Evolutionary conservation across 1,140 invertebrate species (phyloP).

Genomic region (Scaptomyza pallida): DNA sequence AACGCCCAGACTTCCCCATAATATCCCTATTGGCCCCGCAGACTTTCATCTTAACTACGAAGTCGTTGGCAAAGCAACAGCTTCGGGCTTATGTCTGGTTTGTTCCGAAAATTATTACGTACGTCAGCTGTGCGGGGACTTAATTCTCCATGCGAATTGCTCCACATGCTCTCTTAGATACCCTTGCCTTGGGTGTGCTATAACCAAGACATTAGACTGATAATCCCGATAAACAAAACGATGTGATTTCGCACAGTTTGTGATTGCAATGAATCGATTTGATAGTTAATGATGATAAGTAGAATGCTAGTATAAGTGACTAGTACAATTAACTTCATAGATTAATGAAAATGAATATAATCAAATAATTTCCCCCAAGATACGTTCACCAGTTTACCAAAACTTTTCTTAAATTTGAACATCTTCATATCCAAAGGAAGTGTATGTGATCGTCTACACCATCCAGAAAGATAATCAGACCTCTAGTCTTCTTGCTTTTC

Average conservation of each 20-base stretch:
- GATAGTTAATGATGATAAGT: background rate
- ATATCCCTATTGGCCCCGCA: slow-evolving; percentile 18
- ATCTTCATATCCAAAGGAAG: background rate
- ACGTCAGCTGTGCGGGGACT: slow-evolving; percentile 33
- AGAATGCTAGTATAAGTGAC: too few species aligned
- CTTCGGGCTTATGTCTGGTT: slow-evolving; percentile 52
- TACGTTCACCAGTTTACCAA: too few species aligned
- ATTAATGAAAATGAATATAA: too few species aligned
- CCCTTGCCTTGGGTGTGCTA: background rate
- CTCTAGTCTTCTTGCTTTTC: background rate
- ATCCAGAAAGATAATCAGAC: background rate
- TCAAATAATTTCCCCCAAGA: too few species aligned
- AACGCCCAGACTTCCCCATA: background rate
- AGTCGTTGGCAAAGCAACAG: slow-evolving; percentile 57
- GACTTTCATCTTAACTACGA: slow-evolving; percentile 24
- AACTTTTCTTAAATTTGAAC: too few species aligned
- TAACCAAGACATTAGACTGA: slow-evolving; percentile 7
- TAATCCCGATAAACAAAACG: background rate
- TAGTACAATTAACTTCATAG: too few species aligned
- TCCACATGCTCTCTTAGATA: background rate
- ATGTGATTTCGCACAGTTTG: slow-evolving; percentile 1
- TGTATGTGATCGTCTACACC: background rate
- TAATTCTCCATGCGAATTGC: slow-evolving; percentile 29
- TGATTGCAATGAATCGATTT: background rate
- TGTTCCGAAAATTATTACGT: slow-evolving; percentile 48